Conservation (phyloP, 2,797 vertebrate species). For the Pseudomugil gertrudae region DNA sequence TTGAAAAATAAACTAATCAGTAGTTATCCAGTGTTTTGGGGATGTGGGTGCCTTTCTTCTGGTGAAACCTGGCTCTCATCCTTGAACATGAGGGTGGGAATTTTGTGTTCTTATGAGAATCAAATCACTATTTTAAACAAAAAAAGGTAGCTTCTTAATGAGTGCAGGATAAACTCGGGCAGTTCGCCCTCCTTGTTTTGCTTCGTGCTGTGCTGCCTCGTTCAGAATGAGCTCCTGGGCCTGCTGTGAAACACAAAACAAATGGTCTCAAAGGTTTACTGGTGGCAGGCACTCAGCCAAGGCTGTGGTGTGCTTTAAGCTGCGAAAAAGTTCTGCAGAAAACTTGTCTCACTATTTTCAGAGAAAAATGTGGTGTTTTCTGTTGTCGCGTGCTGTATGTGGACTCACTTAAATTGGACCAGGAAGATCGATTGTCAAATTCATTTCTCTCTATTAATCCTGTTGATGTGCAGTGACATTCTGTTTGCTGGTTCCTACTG, state of each 20-base stretch:
- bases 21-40: too few species aligned
- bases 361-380: background rate
- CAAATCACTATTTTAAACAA: too few species aligned
- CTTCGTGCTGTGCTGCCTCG: background rate
- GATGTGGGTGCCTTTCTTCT: background rate
- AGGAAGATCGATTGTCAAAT: background rate
- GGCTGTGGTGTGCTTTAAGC: background rate
- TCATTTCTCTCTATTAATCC: background rate
- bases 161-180: background rate
- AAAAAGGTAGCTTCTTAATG: background rate
- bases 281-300: slow-evolving; percentile 5
- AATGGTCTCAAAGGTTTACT: slow-evolving; percentile 3
- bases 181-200: background rate
- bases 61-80: background rate
- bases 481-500: too few species aligned
- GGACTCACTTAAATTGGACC: too few species aligned
- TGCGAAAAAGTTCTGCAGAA: background rate
- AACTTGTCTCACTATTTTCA: background rate
- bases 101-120: background rate
- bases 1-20: background rate
- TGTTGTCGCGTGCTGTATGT: background rate
- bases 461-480: too few species aligned
- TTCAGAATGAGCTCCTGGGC: background rate
- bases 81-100: background rate
- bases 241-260: slow-evolving; percentile 10